A percentile compares a stretch with the other conserved stretches of the same genome.
phyloP scores from a whole-genome alignment of 2,888 invertebrate species.

The Thera obeliscata region DNA sequence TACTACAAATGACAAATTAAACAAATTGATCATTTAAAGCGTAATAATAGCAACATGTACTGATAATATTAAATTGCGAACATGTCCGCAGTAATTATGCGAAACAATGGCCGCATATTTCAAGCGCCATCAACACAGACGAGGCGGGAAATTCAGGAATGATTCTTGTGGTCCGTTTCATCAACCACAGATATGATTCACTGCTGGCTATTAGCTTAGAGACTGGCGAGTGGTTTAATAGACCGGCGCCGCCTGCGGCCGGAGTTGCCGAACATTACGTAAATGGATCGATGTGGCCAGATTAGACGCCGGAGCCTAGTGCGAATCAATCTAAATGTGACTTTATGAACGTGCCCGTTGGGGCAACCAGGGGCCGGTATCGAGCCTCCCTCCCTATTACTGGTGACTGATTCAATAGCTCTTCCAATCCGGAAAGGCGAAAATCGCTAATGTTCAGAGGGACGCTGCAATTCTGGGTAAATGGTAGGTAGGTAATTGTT shows the following conservation, averaged over 20 bases:
- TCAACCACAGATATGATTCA: constrained; percentile 59
- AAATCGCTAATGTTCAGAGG: constrained; percentile 27
- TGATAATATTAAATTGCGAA: constrained; percentile 30
- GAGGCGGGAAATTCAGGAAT: constrained; percentile 42
- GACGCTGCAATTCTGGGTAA: constrained; percentile 18
- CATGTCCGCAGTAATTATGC: constrained; percentile 27
- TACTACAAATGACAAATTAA: too few species aligned
- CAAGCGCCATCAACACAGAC: constrained; percentile 40
- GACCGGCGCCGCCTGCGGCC: constrained; percentile 54
- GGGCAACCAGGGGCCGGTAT: constrained; percentile 26
- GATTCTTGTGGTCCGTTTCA: constrained; percentile 50
- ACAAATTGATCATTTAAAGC: constrained; percentile 22
- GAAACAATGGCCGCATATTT: constrained; percentile 30
- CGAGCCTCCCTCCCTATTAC: constrained; percentile 36
- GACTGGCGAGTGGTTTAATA: constrained; percentile 56
- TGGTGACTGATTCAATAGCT: constrained; percentile 35
- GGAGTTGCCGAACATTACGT: constrained; percentile 65
- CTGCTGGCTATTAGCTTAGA: constrained; percentile 59
- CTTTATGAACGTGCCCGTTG: constrained; percentile 38
- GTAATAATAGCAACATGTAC: constrained; percentile 24
- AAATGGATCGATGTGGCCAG: constrained; percentile 61
- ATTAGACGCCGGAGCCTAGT: constrained; percentile 46
- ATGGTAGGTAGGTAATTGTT: constrained; percentile 13
- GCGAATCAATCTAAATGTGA: constrained; percentile 44
- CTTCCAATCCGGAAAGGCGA: constrained; percentile 27